Percentiles rank a stretch among this genome's conserved stretches.
Conservation (phyloP, 2,888 invertebrate genomes). For the Myopa tessellatipennis region DNA sequence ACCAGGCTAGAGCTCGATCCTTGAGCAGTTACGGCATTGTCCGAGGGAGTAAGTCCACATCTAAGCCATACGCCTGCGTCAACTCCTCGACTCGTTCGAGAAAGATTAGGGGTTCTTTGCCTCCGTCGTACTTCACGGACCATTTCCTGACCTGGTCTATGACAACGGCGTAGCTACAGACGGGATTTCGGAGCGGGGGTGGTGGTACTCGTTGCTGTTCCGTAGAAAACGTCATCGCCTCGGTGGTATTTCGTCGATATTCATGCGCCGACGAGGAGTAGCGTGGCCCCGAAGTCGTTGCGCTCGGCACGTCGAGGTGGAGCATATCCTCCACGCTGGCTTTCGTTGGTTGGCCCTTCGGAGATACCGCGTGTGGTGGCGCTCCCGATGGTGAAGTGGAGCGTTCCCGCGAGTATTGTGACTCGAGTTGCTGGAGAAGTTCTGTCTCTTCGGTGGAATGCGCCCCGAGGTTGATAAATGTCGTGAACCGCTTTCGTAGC, state of each 20-base stretch:
- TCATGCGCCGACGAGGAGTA: too few relatives aligned
- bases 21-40: constrained; percentile 18
- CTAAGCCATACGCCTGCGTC: not conserved
- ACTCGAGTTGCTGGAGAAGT: too few relatives aligned
- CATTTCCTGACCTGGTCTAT: constrained; percentile 21
- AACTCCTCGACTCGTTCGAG: constrained; percentile 30
- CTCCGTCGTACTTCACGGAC: constrained; percentile 15
- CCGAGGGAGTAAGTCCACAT: not conserved
- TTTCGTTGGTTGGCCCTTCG: too few relatives aligned
- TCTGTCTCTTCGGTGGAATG: too few relatives aligned
- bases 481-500: not conserved
- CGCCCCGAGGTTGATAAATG: not conserved
- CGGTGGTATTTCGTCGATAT: not conserved
- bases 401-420: not conserved
- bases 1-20: constrained; percentile 21
- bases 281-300: too few relatives aligned
- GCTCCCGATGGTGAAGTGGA: too few relatives aligned
- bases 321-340: too few relatives aligned
- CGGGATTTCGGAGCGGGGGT: too few relatives aligned
- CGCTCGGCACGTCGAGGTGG: too few relatives aligned
- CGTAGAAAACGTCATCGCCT: too few relatives aligned
- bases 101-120: constrained; percentile 3
- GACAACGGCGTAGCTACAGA: not conserved
- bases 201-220: too few relatives aligned
- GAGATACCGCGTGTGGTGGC: not conserved